Base-by-base conservation (phyloP, 1,140 invertebrate genomes). In the Microplitis demolitor region DNA sequence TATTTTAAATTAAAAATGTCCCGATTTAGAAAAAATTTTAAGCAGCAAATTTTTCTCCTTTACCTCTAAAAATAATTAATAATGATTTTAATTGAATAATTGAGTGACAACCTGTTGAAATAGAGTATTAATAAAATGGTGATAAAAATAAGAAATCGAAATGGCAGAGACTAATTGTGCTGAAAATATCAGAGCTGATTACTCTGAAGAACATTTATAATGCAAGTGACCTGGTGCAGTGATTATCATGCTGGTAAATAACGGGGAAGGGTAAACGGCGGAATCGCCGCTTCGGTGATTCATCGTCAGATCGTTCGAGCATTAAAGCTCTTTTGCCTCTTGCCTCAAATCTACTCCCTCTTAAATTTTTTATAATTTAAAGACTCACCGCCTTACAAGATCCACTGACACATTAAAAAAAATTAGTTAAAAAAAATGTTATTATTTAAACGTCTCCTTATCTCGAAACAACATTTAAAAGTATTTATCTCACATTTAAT, bases 181-280 rank as follows among this genome's bases (percentile, higher is more conserved):
- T 50, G 24, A 4, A 5, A 60, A 60, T 16, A 31, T 60, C 58
- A 24, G 31, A 72, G 16, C 56, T 71, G 69, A 71, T 71, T 71
- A 62, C 69, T 66, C 60, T n/a, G 16, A 0, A 24, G 39, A 45
- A 62, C 58, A 37, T 62, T 58, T 62, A 63, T 71, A 60, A 62
- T n/a, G 13, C 14, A 37, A 62, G 60, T 62, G 33, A 13, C 51
- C 63, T 54, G 14, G 54, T 13, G 39, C 11, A 60, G 69, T 58
- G 16, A 71, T 51, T 71, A 71, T 71, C 69, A 51, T 37, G 69
- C 24, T 39, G 61, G 70, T 66, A 72, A 72, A 72, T 72, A 72
- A 72, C 58, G 53, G 11, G 50, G 63, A 39, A 60, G 58, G 53
- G 62, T 72, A 34, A 72, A 72, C 63, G 70, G 60, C 51, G 45